These are phyloP conservation scores for Pyrocephalus nanus DNA, from an alignment of 2,797 vertebrate genomes.

Conservation along the genomic window DNA sequence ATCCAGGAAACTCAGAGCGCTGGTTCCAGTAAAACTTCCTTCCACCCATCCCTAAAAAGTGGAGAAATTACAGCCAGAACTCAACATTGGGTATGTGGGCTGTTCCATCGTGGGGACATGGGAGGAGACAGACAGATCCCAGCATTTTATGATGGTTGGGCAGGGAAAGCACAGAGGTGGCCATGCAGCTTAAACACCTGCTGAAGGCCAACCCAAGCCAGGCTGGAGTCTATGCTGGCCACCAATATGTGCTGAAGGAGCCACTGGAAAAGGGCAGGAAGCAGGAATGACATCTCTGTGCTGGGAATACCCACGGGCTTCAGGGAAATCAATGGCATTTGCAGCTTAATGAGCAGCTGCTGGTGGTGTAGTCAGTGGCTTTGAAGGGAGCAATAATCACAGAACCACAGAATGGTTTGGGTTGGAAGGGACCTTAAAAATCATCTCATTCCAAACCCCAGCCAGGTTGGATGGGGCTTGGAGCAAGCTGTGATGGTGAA, in stretches of 20 bases:
- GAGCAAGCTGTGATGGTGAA: background rate
- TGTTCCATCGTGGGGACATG: background rate
- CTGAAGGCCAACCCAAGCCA: background rate
- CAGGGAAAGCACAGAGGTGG: background rate
- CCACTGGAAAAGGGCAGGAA: background rate
- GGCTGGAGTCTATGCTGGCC: background rate
- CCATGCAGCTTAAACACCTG: background rate
- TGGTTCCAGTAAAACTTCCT: background rate
- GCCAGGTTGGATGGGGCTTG: background rate
- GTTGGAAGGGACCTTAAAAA: background rate
- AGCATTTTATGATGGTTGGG: background rate
- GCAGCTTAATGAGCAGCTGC: background rate
- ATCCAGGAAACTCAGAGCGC: background rate
- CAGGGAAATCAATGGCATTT: background rate
- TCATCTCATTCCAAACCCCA: rapidly evolving
- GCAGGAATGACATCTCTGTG: background rate
- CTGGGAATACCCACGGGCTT: background rate
- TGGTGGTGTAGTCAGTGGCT: background rate
- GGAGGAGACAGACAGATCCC: background rate
- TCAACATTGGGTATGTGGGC: background rate
- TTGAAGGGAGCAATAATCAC: background rate
- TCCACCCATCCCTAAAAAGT: background rate
- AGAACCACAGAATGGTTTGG: background rate
- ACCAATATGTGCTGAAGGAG: background rate
- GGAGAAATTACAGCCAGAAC: background rate